These are phyloP conservation scores for Telmatherina bonti DNA, from an alignment of 2,797 vertebrate genomes.

Conservation along the genomic window DNA sequence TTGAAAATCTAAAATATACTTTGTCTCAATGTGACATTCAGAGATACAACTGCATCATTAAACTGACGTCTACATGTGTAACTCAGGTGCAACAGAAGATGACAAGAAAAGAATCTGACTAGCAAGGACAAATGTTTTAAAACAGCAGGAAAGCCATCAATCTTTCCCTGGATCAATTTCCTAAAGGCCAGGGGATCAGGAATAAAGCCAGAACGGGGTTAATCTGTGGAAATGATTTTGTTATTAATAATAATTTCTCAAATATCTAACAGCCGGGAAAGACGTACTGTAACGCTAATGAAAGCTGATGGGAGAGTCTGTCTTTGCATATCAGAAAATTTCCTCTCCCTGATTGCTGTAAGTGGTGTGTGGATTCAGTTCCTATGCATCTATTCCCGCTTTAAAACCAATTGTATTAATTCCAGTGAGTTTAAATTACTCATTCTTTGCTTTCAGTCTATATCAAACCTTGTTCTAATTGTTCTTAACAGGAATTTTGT, in stretches of 20 bases:
- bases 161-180: conserved; percentile 86
- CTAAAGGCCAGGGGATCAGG: conserved; percentile 80
- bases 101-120: conserved; percentile 58
- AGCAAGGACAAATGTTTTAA: conserved; percentile 86
- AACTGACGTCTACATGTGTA: conserved; percentile 68
- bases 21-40: conserved; percentile 84
- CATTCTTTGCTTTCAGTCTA: conserved; percentile 19
- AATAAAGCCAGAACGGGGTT: conserved; percentile 84
- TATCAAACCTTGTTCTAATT: conserved; percentile 42
- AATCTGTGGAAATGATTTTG: conserved; percentile 87
- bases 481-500: conserved; percentile 37
- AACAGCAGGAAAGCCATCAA: conserved; percentile 82
- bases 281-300: conserved; percentile 85
- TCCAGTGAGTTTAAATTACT: conserved; percentile 53
- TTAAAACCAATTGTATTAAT: conserved; percentile 52
- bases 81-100: conserved; percentile 41
- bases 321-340: conserved; percentile 68
- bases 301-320: conserved; percentile 84
- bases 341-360: conserved; percentile 63
- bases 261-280: conserved; percentile 81
- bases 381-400: conserved; percentile 34
- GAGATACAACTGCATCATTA: conserved; percentile 78
- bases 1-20: conserved; percentile 23
- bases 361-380: conserved; percentile 64
- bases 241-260: conserved; percentile 90